Evolutionary conservation across 2,888 invertebrate species (phyloP).

Genomic region (Apodemia hepburni): DNA sequence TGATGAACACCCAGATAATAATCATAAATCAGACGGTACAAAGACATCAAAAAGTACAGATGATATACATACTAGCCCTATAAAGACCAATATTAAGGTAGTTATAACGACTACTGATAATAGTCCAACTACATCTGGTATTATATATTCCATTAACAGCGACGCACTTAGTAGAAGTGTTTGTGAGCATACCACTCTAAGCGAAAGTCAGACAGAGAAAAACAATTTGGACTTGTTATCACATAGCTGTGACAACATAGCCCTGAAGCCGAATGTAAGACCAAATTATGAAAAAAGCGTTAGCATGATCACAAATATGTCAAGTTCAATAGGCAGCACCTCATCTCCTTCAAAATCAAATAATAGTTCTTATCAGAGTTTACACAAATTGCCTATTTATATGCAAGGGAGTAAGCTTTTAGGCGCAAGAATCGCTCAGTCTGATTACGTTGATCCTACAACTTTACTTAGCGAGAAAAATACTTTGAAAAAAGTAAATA

Average conservation of each 20-base stretch:
- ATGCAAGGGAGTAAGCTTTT: conserved; percentile 90
- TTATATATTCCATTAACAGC: conserved; percentile 43
- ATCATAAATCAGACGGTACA: conserved; percentile 49
- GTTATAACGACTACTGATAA: conserved; percentile 59
- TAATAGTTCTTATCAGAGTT: conserved; percentile 60
- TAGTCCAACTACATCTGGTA: conserved; percentile 53
- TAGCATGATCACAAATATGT: conserved; percentile 55
- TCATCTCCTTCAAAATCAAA: conserved; percentile 58
- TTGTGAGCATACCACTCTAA: conserved; percentile 55
- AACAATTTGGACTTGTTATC: conserved; percentile 60
- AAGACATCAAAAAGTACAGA: conserved; percentile 35
- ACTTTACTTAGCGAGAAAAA: conserved; percentile 79
- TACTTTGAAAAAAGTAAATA: conserved; percentile 76
- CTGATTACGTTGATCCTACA: conserved; percentile 92
- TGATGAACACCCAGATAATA: conserved; percentile 65
- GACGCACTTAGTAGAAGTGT: conserved; percentile 64
- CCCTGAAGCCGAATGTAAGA: conserved; percentile 45
- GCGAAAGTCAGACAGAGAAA: conserved; percentile 62
- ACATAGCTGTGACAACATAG: conserved; percentile 64
- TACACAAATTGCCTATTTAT: conserved; percentile 80
- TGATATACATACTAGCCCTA: conserved; percentile 31
- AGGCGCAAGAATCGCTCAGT: conserved; percentile 93
- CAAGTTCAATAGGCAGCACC: conserved; percentile 43
- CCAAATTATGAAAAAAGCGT: conserved; percentile 59
- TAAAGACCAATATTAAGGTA: conserved; percentile 59